These are phyloP conservation scores for Panagrolaimus sp. DNA, from an alignment of 1,140 invertebrate species.

Conservation along the genomic window DNA sequence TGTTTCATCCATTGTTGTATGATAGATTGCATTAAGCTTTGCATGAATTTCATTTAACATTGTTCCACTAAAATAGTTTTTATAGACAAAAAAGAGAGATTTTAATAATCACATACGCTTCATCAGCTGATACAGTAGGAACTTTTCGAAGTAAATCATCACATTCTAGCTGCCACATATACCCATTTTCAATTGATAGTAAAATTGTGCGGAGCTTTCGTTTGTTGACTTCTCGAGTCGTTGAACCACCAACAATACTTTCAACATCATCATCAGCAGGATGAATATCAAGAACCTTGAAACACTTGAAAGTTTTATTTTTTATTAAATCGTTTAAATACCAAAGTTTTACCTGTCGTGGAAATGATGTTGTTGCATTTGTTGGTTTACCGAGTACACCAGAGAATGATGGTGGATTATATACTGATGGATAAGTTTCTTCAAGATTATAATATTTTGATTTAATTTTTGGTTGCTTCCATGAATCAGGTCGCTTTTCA, in stretches of 20 bases:
- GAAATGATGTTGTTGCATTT: slow-evolving; percentile 34
- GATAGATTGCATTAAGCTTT: slow-evolving; percentile 12
- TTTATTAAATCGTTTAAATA: background rate
- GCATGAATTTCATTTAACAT: slow-evolving; percentile 8
- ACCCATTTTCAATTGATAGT: slow-evolving; percentile 47
- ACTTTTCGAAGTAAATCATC: slow-evolving; percentile 36
- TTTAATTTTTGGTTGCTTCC: slow-evolving; percentile 26
- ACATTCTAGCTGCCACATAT: slow-evolving; percentile 40
- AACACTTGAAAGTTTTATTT: background rate
- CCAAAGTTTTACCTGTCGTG: slow-evolving; percentile 36
- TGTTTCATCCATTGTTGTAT: slow-evolving; percentile 1
- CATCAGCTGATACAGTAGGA: slow-evolving; percentile 5
- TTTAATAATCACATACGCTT: slow-evolving; percentile 15
- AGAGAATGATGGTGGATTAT: slow-evolving; percentile 38
- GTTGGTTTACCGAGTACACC: slow-evolving; percentile 46
- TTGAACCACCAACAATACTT: background rate
- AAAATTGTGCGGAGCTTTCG: slow-evolving; percentile 35
- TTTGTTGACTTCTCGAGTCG: slow-evolving; percentile 29
- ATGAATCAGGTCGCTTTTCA: slow-evolving; percentile 34
- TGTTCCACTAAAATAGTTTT: slow-evolving; percentile 11
- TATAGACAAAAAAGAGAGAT: background rate
- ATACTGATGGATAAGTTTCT: slow-evolving; percentile 39
- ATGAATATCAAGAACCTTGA: slow-evolving; percentile 20
- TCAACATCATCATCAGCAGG: slow-evolving; percentile 38
- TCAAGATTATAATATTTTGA: slow-evolving; percentile 47